A percentile compares a stretch with the other conserved stretches of the same genome.
phyloP scores from a whole-genome alignment of 2,888 invertebrate genomes.

The Drosophila silvestris region DNA sequence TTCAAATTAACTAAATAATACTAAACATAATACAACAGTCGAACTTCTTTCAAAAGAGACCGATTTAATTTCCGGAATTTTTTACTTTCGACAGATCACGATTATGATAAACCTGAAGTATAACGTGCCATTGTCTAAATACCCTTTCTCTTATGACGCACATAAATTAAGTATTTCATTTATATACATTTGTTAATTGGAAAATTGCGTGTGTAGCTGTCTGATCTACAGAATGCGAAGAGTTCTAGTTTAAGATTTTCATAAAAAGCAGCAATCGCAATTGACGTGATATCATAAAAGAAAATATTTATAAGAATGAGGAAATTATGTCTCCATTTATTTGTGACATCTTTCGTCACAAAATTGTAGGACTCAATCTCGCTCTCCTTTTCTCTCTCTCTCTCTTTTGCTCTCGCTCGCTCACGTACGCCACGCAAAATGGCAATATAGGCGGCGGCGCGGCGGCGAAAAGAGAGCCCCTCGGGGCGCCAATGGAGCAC shows the following conservation, averaged over 20 bases:
- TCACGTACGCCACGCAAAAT: constrained; percentile 40
- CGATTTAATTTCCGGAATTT: neutral
- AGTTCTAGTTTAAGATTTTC: neutral
- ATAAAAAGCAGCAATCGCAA: neutral
- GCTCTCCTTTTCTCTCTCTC: neutral
- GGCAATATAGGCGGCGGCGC: constrained; percentile 39
- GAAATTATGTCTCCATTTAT: neutral
- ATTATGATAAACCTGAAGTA: neutral
- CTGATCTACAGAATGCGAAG: neutral
- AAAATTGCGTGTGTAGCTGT: neutral
- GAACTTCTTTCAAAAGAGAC: neutral
- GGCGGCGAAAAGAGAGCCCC: constrained; percentile 33
- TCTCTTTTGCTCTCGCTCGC: neutral
- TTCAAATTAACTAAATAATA: neutral
- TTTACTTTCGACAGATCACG: neutral
- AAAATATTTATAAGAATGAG: neutral
- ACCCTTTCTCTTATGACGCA: neutral
- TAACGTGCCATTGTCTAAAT: neutral
- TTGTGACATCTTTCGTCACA: constrained; percentile 22
- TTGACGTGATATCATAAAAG: neutral
- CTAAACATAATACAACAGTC: neutral
- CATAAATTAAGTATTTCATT: neutral
- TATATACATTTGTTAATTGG: neutral
- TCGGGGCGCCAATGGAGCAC: constrained; percentile 44
- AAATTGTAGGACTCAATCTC: constrained; percentile 20